These are phyloP conservation scores for Bimastos eiseni DNA, from an alignment of 2,888 invertebrate species.

Conservation along the genomic window DNA sequence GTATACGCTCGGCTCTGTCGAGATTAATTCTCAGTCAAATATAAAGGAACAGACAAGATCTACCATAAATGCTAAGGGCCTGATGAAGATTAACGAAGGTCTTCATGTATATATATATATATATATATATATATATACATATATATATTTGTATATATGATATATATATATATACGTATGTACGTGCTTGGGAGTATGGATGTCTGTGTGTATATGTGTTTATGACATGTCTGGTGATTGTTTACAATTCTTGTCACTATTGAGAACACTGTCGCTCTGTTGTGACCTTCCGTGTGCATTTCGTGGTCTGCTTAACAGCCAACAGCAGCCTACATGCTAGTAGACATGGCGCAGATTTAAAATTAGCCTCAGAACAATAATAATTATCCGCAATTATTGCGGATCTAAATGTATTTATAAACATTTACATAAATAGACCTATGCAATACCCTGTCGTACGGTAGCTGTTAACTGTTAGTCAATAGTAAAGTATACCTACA, in stretches of 20 bases:
- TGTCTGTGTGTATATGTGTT: background rate
- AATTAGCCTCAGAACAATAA: too few species aligned
- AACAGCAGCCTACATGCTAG: too few species aligned
- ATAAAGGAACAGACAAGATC: too few species aligned
- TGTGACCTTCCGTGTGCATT: background rate
- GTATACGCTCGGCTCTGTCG: too few species aligned
- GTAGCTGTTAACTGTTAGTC: background rate
- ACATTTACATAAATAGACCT: background rate
- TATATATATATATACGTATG: background rate
- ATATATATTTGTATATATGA: background rate
- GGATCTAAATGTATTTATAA: too few species aligned
- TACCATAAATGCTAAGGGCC: too few species aligned
- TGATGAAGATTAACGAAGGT: background rate
- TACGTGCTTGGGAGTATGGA: background rate
- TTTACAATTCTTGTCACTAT: background rate
- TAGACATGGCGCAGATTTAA: background rate
- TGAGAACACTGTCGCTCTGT: constrained; percentile 3
- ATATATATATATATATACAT: background rate
- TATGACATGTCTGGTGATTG: background rate
- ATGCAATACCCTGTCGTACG: background rate
- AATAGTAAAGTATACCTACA: too few species aligned
- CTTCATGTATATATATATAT: background rate
- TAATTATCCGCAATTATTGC: too few species aligned
- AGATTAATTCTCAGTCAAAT: too few species aligned
- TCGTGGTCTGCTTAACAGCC: too few species aligned